Evolutionary conservation across 1,140 invertebrate species (phyloP).

Genomic region (Tetramorium alpestre): DNA sequence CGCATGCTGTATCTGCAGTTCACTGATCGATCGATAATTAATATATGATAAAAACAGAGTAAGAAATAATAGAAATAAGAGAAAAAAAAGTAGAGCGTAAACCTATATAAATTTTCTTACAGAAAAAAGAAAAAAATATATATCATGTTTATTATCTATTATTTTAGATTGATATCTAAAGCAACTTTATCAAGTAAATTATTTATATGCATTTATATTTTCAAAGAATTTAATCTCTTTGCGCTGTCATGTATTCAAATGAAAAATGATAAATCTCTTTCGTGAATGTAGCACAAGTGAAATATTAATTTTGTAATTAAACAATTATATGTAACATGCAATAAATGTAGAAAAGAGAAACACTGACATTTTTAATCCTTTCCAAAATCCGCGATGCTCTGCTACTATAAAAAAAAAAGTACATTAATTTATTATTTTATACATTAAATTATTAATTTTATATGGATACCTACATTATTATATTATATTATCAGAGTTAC

Average conservation of each 20-base stretch:
- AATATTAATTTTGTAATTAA: slow-evolving; percentile 1
- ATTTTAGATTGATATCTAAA: neutral
- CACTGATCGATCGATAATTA: slow-evolving; percentile 29
- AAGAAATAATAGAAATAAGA: neutral
- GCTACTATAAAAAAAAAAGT: neutral
- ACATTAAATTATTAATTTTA: neutral
- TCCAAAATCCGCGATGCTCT: neutral
- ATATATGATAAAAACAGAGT: neutral
- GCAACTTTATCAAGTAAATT: neutral
- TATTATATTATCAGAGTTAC: neutral
- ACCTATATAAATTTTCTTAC: slow-evolving; percentile 3
- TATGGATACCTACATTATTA: neutral
- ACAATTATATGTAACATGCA: neutral
- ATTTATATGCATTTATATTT: neutral
- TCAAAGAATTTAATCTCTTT: neutral
- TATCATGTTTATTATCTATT: neutral
- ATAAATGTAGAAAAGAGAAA: neutral
- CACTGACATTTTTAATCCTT: neutral
- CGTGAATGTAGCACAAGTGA: neutral
- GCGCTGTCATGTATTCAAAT: neutral
- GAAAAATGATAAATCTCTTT: neutral
- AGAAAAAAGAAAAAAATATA: neutral
- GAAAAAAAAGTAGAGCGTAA: neutral
- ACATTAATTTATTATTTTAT: neutral
- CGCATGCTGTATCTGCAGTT: slow-evolving; percentile 18